Percentiles rank a stretch among this genome's conserved stretches.
Evolutionary conservation across 2,888 invertebrate genomes (phyloP).

Genomic region (Ypsolopha scabrella): DNA sequence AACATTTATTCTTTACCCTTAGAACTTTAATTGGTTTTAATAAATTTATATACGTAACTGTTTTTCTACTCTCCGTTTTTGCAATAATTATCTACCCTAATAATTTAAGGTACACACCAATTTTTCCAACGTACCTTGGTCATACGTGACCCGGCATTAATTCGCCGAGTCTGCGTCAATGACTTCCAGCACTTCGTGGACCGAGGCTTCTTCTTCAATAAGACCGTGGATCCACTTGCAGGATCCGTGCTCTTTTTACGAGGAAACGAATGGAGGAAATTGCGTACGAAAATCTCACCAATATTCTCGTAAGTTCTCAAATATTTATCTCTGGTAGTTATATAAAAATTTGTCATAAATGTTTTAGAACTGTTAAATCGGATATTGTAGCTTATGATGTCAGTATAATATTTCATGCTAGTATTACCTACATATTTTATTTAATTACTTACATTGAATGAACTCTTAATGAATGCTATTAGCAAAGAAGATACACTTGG

Average conservation of each 20-base stretch:
- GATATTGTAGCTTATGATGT: too few relatives aligned
- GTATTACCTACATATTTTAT: not conserved
- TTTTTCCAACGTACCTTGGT: constrained; percentile 59
- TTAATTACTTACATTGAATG: not conserved
- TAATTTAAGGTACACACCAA: constrained; percentile 51
- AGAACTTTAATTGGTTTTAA: too few relatives aligned
- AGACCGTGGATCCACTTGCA: constrained; percentile 53
- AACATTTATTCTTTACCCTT: not conserved
- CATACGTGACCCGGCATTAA: constrained; percentile 51
- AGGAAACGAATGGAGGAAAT: constrained; percentile 53
- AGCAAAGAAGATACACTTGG: not conserved
- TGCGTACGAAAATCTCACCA: constrained; percentile 57
- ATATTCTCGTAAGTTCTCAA: constrained; percentile 52
- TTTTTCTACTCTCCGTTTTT: too few relatives aligned
- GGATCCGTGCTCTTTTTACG: constrained; percentile 54
- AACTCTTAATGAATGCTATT: not conserved
- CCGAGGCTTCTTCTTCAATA: constrained; percentile 58
- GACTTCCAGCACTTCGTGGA: constrained; percentile 62
- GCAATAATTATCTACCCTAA: too few relatives aligned
- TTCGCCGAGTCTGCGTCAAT: constrained; percentile 53
- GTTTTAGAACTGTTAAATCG: too few relatives aligned
- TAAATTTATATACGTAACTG: too few relatives aligned
- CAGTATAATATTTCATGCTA: not conserved
- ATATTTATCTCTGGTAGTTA: too few relatives aligned
- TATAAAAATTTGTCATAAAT: too few relatives aligned